Conservation (phyloP, 2,888 invertebrate species). For the Beris chalybata region DNA sequence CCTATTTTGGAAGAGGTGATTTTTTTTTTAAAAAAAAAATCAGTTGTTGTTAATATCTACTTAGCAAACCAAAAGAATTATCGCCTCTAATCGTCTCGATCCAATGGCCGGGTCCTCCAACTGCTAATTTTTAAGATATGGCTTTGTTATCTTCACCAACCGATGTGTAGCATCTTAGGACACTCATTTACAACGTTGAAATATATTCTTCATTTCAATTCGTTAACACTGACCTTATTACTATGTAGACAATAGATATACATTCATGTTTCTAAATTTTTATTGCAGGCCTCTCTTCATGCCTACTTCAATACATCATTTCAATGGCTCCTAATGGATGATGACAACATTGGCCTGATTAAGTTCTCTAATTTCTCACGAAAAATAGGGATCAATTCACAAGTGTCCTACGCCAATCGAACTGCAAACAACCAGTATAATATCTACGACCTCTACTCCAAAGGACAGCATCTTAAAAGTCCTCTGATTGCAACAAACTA, state of each 20-base stretch:
- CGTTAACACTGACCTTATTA: too few species aligned
- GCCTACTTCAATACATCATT: slow-evolving; percentile 52
- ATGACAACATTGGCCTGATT: slow-evolving; percentile 38
- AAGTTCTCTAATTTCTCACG: slow-evolving; percentile 40
- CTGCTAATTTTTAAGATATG: too few species aligned
- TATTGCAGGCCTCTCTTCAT: slow-evolving; percentile 41
- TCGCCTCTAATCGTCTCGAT: too few species aligned
- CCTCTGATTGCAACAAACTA: slow-evolving; percentile 44
- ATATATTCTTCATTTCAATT: too few species aligned
- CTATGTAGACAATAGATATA: too few species aligned
- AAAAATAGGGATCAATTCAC: slow-evolving; percentile 49
- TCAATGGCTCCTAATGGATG: slow-evolving; percentile 50
- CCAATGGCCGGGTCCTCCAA: too few species aligned
- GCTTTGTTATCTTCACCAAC: too few species aligned
- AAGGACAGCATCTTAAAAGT: slow-evolving; percentile 48
- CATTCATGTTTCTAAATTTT: too few species aligned
- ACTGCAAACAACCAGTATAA: background rate
- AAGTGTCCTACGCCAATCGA: slow-evolving; percentile 47
- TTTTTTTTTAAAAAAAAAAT: background rate
- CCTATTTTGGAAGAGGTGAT: slow-evolving; percentile 21
- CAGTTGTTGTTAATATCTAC: too few species aligned
- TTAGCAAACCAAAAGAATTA: too few species aligned
- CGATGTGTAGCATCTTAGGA: background rate
- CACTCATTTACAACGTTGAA: too few species aligned
- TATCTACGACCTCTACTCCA: slow-evolving; percentile 50